Percentiles rank a stretch among this genome's conserved stretches.
These are phyloP conservation scores for Protobothrops mucrosquamatus DNA, from an alignment of 2,113 vertebrate genomes.

Conservation along the genomic window DNA sequence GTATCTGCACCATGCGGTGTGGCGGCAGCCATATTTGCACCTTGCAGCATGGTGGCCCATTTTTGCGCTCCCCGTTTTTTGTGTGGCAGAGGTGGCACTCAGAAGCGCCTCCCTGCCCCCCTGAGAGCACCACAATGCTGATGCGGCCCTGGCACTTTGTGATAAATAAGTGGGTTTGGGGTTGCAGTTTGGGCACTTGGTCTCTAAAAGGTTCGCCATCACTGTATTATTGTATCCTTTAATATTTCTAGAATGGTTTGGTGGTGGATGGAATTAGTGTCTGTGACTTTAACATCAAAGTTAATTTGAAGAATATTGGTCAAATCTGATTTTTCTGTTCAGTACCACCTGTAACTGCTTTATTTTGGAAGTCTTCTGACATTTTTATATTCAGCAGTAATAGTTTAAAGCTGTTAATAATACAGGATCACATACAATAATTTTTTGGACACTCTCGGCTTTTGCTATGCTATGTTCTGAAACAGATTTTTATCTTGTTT, in stretches of 20 bases:
- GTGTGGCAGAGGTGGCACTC: too few species aligned
- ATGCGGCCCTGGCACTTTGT: too few species aligned
- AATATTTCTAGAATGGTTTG: background rate
- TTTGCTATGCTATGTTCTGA: conserved; percentile 32
- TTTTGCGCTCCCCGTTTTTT: too few species aligned
- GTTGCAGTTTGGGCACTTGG: too few species aligned
- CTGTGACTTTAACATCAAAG: background rate
- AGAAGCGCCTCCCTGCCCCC: too few species aligned
- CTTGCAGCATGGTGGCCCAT: too few species aligned
- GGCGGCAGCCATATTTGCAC: too few species aligned
- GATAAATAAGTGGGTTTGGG: too few species aligned
- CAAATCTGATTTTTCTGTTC: background rate
- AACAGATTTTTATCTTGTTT: conserved; percentile 66
- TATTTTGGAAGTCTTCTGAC: background rate
- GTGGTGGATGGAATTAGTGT: background rate
- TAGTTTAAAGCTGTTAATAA: background rate
- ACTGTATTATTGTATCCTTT: background rate
- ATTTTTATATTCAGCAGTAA: background rate
- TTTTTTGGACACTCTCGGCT: background rate
- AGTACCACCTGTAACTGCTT: background rate
- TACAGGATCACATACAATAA: background rate
- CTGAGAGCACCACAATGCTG: too few species aligned
- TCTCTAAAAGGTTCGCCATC: too few species aligned
- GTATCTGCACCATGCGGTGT: too few species aligned
- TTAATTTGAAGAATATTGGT: background rate